Evolutionary conservation across 2,797 vertebrate species (phyloP).

Genomic region (Urophycis tenuis): DNA sequence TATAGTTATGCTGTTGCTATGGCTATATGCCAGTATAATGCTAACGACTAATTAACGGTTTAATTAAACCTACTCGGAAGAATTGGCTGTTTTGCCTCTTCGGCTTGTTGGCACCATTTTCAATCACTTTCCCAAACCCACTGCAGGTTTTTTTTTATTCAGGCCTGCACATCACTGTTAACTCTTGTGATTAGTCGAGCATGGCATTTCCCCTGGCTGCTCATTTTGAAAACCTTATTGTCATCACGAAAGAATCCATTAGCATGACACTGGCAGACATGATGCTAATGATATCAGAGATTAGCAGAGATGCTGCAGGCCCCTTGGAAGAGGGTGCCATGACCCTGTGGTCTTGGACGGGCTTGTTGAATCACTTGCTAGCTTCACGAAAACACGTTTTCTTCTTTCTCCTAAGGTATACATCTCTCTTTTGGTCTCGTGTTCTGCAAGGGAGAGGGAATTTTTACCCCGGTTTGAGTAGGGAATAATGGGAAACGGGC

Average conservation of each 20-base stretch:
- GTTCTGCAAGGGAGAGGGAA: neutral
- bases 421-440: neutral
- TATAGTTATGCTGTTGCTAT: slow-evolving; percentile 39
- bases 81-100: slow-evolving; percentile 30
- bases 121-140: slow-evolving; percentile 18
- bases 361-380: slow-evolving; percentile 2
- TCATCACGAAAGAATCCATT: slow-evolving; percentile 63
- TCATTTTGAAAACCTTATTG: slow-evolving; percentile 60
- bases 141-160: slow-evolving; percentile 12
- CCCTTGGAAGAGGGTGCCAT: slow-evolving; percentile 38
- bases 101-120: slow-evolving; percentile 16
- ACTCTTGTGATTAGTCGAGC: slow-evolving; percentile 39
- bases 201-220: slow-evolving; percentile 48
- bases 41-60: slow-evolving; percentile 43
- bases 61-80: slow-evolving; percentile 44
- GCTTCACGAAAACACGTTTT: neutral
- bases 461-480: slow-evolving; percentile 21
- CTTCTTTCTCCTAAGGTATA: neutral
- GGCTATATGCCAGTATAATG: slow-evolving; percentile 48
- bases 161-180: neutral
- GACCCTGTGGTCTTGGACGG: slow-evolving; percentile 26
- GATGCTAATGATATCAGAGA: slow-evolving; percentile 65
- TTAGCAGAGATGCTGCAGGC: slow-evolving; percentile 48
- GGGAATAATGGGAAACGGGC: neutral
- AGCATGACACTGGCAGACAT: slow-evolving; percentile 64